Evolutionary conservation across 2,113 vertebrate genomes (phyloP), one percentile per base, ranked within the genome.

Genomic region (Labrus mixtus): DNA sequence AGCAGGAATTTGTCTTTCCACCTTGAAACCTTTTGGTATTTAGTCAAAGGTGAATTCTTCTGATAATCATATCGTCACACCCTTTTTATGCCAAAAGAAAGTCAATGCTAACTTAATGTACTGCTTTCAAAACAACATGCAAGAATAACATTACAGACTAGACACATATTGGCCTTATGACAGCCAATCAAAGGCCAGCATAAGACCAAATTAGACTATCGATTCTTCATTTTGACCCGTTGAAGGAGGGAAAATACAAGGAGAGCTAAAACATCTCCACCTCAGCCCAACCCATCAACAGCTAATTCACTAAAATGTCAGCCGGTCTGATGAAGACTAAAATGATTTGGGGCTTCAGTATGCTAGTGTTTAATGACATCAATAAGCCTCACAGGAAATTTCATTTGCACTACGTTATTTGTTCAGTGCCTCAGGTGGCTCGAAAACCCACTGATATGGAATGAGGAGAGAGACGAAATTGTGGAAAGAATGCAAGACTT

Each of bases 241-340:
- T 76, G 83, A 91, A 81, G 58, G 91, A 17, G 76, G 45, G 57
- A 90, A 67, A 89, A 87, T 80, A 86, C 87, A 77, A 72, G 78
- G 82, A 90, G 88, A 76, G 86, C 78, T 90, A 65, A 93, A 93
- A 94, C 80, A 90, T 88, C 87, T 78, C 89, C 88, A 81, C 83
- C 83, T 90, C 58, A 48, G 58, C 63, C 22, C 17, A 66, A 20
- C 76, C 48, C 48, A 57, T 59, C 66, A 81, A 74, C 39, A 84
- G 82, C 92, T 95, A 95, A 96, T 95, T 94, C 89, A 93, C 90
- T 93, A 94, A 93, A 96, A 94, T 95, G 95, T 94, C 94, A 95
- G 90, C 85, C 83, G 63, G 80, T 89, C 84, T 93, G 92, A 95
- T 90, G 94, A 95, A 93, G 92, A 93, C 90, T 94, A 93, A 94